These are phyloP conservation scores for Amphipoea lucens DNA, from an alignment of 2,888 invertebrate genomes.

Conservation along the genomic window DNA sequence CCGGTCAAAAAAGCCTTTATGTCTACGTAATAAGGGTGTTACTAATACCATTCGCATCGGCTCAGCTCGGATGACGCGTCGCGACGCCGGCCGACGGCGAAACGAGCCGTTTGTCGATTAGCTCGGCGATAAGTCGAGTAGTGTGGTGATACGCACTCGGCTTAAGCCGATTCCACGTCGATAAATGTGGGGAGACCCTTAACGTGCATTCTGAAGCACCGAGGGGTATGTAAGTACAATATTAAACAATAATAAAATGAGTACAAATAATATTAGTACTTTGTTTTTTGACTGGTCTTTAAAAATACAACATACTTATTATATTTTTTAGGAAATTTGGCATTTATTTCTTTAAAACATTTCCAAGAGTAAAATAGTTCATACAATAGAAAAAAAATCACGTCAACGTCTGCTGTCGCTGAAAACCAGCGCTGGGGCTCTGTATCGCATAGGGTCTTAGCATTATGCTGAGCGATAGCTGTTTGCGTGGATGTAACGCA, in stretches of 20 bases:
- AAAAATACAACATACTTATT: too few relatives aligned
- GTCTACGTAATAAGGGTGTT: too few relatives aligned
- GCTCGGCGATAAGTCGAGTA: too few relatives aligned
- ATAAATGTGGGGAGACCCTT: too few relatives aligned
- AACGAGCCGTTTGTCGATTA: too few relatives aligned
- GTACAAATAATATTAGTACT: neutral
- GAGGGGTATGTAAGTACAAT: neutral
- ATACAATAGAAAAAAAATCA: neutral
- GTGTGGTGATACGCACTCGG: too few relatives aligned
- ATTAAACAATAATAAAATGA: neutral
- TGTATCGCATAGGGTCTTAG: neutral
- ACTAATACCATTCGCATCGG: too few relatives aligned
- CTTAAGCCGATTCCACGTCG: too few relatives aligned
- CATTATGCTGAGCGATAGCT: neutral
- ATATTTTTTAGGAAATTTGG: neutral
- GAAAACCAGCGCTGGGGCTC: neutral
- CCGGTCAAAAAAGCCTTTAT: too few relatives aligned
- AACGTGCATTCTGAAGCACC: neutral
- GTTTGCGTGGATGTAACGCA: neutral
- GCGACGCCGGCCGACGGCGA: too few relatives aligned
- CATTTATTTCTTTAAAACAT: neutral
- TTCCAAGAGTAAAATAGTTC: neutral
- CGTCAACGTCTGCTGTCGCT: neutral
- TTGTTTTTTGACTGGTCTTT: neutral
- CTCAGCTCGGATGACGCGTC: too few relatives aligned